A percentile compares a stretch with the other conserved stretches of the same genome.
Evolutionary conservation across 2,888 invertebrate species (phyloP).

Genomic region (Apotomis betuletana): DNA sequence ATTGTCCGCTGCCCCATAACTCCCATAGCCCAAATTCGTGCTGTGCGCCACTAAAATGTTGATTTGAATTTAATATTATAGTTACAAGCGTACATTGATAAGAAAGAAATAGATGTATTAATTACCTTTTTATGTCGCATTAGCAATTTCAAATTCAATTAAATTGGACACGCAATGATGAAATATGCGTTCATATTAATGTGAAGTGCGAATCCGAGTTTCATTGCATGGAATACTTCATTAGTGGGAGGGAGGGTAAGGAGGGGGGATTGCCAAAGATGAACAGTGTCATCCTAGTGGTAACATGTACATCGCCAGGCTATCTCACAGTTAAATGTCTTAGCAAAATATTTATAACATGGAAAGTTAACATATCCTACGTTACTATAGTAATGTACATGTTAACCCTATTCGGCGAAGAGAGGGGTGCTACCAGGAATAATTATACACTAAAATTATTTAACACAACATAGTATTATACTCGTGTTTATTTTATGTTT

Average conservation of each 20-base stretch:
- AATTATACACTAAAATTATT: conserved; percentile 83
- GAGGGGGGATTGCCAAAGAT: conserved; percentile 71
- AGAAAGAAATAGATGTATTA: conserved; percentile 6
- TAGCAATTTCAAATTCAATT: conserved; percentile 18
- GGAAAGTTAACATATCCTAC: conserved; percentile 38
- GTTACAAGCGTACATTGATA: not conserved
- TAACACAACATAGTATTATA: conserved; percentile 83
- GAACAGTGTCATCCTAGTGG: conserved; percentile 65
- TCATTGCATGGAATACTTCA: not conserved
- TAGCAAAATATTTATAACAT: conserved; percentile 34
- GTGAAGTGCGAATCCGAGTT: not conserved
- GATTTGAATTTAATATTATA: conserved; percentile 28
- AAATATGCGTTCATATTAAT: conserved; percentile 35
- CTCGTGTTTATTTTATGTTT: conserved; percentile 84
- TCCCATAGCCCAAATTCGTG: conserved; percentile 84
- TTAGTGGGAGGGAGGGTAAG: conserved; percentile 57
- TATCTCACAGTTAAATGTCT: conserved; percentile 34
- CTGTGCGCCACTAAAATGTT: conserved; percentile 79
- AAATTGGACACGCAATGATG: conserved; percentile 42
- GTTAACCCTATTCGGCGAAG: conserved; percentile 82
- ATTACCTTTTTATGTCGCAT: conserved; percentile 29
- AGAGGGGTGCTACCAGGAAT: conserved; percentile 85
- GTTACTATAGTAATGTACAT: conserved; percentile 67
- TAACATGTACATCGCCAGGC: conserved; percentile 73
- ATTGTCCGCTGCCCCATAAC: conserved; percentile 77